Evolutionary conservation across 35 echinoderm and acorn worm genomes (phyloP).

Genomic region (Diadema setosum): DNA sequence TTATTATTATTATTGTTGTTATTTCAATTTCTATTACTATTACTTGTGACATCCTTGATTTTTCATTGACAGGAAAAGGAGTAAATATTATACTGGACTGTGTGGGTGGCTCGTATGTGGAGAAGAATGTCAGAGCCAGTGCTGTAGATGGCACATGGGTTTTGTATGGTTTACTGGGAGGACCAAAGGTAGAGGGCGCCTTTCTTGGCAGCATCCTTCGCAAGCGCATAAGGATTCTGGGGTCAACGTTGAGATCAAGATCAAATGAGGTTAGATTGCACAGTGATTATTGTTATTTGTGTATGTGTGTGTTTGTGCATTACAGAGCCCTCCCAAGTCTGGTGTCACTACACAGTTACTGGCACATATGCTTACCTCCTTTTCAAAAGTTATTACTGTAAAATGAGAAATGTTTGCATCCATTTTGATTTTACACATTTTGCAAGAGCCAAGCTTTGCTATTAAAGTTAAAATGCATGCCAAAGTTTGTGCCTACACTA

Average conservation of each 20-base stretch:
- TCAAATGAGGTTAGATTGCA: slow-evolving; percentile 51
- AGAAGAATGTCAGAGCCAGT: slow-evolving; percentile 58
- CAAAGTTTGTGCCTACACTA: too few relatives aligned
- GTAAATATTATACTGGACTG: slow-evolving; percentile 91
- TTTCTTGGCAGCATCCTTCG: slow-evolving; percentile 49
- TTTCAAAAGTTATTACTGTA: too few relatives aligned
- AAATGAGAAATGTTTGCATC: too few relatives aligned
- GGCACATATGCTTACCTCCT: not conserved
- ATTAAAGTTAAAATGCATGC: too few relatives aligned
- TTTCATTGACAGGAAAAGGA: slow-evolving; percentile 70
- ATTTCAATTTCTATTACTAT: too few relatives aligned
- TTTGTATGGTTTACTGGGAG: slow-evolving; percentile 84
- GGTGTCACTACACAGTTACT: not conserved
- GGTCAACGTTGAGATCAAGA: slow-evolving; percentile 65
- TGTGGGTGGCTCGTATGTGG: slow-evolving; percentile 67
- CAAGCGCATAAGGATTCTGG: slow-evolving; percentile 59
- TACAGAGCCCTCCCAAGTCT: not conserved
- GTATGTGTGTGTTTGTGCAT: too few relatives aligned
- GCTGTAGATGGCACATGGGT: slow-evolving; percentile 89
- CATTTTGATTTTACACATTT: too few relatives aligned
- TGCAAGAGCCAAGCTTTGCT: too few relatives aligned
- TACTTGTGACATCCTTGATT: too few relatives aligned
- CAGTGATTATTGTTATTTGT: too few relatives aligned
- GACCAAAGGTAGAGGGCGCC: slow-evolving; percentile 55
- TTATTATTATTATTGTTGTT: too few relatives aligned